Conservation (phyloP, 64 coral and sea anemone genomes). For the Trachythela sp. region DNA sequence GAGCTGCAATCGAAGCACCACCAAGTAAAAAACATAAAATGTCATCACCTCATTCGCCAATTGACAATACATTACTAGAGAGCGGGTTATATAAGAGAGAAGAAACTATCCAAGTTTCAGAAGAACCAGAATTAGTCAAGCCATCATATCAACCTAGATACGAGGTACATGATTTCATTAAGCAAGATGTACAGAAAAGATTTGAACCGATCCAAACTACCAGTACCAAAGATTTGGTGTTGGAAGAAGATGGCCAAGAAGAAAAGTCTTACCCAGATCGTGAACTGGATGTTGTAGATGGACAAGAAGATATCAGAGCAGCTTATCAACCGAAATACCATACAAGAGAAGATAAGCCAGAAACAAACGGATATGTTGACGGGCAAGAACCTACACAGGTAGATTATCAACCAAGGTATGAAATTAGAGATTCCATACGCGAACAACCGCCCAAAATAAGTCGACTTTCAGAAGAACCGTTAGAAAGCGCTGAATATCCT, state of each 20-base stretch:
- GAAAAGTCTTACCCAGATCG: not conserved
- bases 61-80: not conserved
- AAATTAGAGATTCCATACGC: not conserved
- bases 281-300: not conserved
- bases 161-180: not conserved
- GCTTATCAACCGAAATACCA: not conserved
- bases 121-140: not conserved
- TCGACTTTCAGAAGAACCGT: not conserved
- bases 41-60: not conserved
- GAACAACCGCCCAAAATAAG: not conserved
- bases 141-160: not conserved
- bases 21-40: not conserved
- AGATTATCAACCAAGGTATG: not conserved
- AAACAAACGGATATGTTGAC: not conserved
- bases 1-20: not conserved
- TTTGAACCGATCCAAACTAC: not conserved
- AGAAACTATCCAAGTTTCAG: not conserved
- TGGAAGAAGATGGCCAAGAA: not conserved
- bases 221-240: not conserved
- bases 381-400: not conserved
- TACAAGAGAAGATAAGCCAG: not conserved
- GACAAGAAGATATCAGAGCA: not conserved
- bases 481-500: not conserved
- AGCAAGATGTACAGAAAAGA: not conserved
- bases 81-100: not conserved